phyloP scores from a whole-genome alignment of 2,797 vertebrate species.

The Lacerta agilis region DNA sequence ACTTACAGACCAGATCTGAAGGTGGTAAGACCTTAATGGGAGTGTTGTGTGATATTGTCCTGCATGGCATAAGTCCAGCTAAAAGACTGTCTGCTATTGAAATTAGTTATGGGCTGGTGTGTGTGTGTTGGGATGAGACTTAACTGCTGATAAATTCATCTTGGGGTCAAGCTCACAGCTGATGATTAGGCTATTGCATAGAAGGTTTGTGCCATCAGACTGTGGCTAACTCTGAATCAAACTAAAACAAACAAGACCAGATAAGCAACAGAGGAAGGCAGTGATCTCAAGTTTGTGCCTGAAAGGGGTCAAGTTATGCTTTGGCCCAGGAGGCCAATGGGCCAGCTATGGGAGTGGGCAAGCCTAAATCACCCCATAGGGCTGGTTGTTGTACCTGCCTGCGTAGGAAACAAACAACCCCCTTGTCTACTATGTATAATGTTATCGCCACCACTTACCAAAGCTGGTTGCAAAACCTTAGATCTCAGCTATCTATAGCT shows the following conservation, averaged over 20 bases:
- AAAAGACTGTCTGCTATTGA: slow-evolving; percentile 59
- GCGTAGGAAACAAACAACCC: neutral
- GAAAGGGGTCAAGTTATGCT: neutral
- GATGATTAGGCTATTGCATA: slow-evolving; percentile 44
- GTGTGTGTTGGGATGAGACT: slow-evolving; percentile 59
- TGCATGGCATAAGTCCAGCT: slow-evolving; percentile 63
- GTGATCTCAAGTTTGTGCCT: neutral
- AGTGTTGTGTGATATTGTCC: slow-evolving; percentile 68
- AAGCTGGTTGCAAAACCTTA: neutral
- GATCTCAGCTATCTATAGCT: neutral
- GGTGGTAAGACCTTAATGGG: slow-evolving; percentile 71
- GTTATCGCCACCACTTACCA: neutral
- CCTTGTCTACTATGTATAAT: too few relatives aligned
- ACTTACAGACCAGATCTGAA: slow-evolving; percentile 70
- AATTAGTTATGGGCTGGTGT: slow-evolving; percentile 51
- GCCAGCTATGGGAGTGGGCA: neutral
- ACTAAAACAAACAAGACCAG: slow-evolving; percentile 24
- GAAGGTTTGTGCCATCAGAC: slow-evolving; percentile 33
- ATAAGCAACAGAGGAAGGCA: slow-evolving; percentile 13
- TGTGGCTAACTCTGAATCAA: slow-evolving; percentile 24
- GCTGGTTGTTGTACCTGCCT: neutral
- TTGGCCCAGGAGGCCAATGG: neutral
- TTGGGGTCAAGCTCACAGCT: slow-evolving; percentile 52
- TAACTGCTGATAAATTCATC: slow-evolving; percentile 53
- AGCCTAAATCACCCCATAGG: neutral